Base-by-base conservation (phyloP, 2,113 vertebrate genomes). In the Gasterosteus aculeatus region DNA sequence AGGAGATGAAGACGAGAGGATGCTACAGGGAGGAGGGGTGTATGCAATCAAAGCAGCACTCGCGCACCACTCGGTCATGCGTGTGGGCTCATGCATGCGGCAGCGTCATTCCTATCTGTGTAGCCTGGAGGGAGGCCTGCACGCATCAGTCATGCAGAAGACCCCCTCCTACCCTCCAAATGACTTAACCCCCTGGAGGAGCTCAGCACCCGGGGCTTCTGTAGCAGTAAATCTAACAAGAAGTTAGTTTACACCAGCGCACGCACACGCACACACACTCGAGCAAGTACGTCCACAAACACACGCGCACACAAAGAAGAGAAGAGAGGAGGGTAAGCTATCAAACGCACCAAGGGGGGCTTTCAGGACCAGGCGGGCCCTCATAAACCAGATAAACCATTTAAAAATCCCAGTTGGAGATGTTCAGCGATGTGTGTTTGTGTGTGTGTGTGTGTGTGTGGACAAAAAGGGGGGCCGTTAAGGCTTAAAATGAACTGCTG, bases 351-450 rank as follows among this genome's bases (percentile, higher is more conserved):
- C 68, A 4, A 80, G 77, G 80, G 88, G 71, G 81, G 84, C 65
- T 72, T 84, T 83, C 64, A 81, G 53, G 72, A 87, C 38, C 89
- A 92, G 87, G 88, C 72, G 57, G 86, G 84, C 54, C 60, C 76
- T 87, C 84, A 90, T 87, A 89, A 89, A 87, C 86, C 89, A 90
- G 79, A 91, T 83, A 84, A 91, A 87, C 81, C 85, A 87, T 81
- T 89, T 89, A 82, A 89, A 89, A 89, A 86, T 87, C 86, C 63
- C 87, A 85, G 89, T 61, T 71, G 2, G 90, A 85, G 82, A 79
- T 83, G 65, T 72, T 87, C 61, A 82, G 33, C 7, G 19, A 54
- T 76, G 77, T 76, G 70, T 80, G 18, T 54, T 22, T 33, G 10
- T 72, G 69, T 76, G 78, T 76, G n/a, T 38, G 58, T 76, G 78